Conservation (phyloP, 2,113 vertebrate genomes). For the Phainopepla nitens region DNA sequence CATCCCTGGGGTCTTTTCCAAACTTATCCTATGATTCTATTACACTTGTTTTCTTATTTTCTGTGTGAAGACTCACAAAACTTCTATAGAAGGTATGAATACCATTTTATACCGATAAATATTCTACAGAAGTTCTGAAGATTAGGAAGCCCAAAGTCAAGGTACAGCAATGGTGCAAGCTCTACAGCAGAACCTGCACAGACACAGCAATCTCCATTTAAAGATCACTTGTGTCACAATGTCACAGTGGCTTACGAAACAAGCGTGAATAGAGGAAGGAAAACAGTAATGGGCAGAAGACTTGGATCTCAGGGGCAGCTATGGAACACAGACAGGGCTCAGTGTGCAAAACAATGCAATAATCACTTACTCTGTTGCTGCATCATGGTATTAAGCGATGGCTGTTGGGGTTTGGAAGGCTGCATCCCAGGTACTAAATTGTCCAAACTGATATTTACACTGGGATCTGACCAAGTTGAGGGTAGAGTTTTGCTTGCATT, state of each 20-base stretch:
- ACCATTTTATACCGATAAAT: neutral
- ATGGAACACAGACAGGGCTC: neutral
- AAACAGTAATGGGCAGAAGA: neutral
- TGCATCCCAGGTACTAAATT: slow-evolving; percentile 91
- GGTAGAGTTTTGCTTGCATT: slow-evolving; percentile 85
- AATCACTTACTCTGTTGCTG: slow-evolving; percentile 88
- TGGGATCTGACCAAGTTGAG: slow-evolving; percentile 93
- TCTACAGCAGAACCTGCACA: neutral
- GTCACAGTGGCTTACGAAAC: neutral
- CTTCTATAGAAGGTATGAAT: neutral
- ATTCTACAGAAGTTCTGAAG: neutral
- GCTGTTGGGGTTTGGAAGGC: slow-evolving; percentile 88
- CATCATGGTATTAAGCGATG: slow-evolving; percentile 92
- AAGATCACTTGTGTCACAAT: neutral
- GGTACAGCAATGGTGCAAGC: neutral
- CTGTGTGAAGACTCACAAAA: neutral
- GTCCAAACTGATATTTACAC: slow-evolving; percentile 97
- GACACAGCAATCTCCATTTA: too few relatives aligned
- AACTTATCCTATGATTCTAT: neutral
- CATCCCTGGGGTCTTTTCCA: neutral
- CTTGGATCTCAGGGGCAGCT: neutral
- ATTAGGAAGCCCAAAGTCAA: neutral
- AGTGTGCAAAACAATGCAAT: neutral
- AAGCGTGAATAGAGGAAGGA: neutral
- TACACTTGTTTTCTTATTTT: neutral